Percentiles rank a stretch among this genome's conserved stretches.
phyloP scores from a whole-genome alignment of 2,888 invertebrate genomes.

The Mythimna ferrago region DNA sequence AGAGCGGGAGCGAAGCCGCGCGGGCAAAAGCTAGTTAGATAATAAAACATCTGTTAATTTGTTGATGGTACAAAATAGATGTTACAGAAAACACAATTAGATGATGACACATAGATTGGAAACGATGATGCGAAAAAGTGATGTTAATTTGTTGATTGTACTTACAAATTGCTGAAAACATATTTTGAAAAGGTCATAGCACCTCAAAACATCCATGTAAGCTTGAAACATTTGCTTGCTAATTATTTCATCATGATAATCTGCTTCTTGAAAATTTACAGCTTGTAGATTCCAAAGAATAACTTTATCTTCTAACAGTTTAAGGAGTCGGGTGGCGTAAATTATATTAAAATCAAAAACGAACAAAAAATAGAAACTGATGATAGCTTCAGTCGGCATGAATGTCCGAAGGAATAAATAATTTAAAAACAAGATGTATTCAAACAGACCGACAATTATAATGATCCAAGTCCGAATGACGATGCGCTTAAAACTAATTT shows the following conservation, averaged over 20 bases:
- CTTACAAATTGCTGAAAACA: constrained; percentile 4
- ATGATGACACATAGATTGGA: no score
- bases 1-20: no score
- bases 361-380: background rate
- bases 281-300: background rate
- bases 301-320: background rate
- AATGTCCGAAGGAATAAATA: background rate
- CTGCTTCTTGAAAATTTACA: background rate
- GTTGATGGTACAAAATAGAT: no score
- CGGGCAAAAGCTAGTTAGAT: no score
- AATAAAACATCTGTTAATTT: no score
- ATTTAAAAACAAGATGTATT: background rate
- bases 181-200: background rate
- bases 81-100: no score
- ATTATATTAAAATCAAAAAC: constrained; percentile 4
- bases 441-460: background rate
- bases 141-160: background rate
- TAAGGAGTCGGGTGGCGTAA: background rate
- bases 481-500: background rate
- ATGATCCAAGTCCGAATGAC: background rate
- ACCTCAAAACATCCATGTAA: background rate
- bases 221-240: background rate
- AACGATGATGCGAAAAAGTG: no score
- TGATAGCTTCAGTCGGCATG: background rate
- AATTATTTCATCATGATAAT: background rate